Evolutionary conservation across 2,888 invertebrate genomes (phyloP).

Genomic region (Habrosyne pyritoides): DNA sequence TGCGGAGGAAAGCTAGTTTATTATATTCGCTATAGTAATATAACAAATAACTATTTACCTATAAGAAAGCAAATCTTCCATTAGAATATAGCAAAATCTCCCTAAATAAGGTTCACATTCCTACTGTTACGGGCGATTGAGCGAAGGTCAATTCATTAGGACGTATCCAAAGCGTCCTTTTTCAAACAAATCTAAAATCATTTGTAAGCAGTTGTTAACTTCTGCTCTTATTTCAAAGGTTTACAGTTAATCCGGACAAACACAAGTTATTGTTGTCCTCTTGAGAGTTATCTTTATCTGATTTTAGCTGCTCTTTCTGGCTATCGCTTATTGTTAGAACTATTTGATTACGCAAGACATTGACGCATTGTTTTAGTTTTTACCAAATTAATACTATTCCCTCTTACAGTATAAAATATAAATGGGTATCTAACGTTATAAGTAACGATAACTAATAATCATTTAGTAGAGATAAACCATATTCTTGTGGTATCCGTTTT

Average conservation of each 20-base stretch:
- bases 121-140: constrained; percentile 39
- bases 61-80: neutral
- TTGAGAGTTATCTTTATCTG: constrained; percentile 16
- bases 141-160: constrained; percentile 48
- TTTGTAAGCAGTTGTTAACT: constrained; percentile 28
- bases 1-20: too few relatives aligned
- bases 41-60: neutral
- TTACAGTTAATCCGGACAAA: constrained; percentile 19
- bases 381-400: too few relatives aligned
- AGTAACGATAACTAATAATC: too few relatives aligned
- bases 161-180: constrained; percentile 33
- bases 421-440: too few relatives aligned
- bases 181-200: constrained; percentile 31
- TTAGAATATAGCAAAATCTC: constrained; percentile 13
- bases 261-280: constrained; percentile 15
- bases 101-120: constrained; percentile 28
- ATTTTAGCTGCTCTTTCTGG: neutral
- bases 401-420: too few relatives aligned
- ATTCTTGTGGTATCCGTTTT: too few relatives aligned
- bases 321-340: neutral
- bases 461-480: too few relatives aligned
- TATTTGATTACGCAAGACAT: neutral
- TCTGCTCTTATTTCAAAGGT: constrained; percentile 31
- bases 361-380: too few relatives aligned
- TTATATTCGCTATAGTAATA: constrained; percentile 9